A percentile compares a stretch with the other conserved stretches of the same genome.
These are phyloP conservation scores for Clitarchus hookeri DNA, from an alignment of 2,888 invertebrate genomes.

Conservation along the genomic window DNA sequence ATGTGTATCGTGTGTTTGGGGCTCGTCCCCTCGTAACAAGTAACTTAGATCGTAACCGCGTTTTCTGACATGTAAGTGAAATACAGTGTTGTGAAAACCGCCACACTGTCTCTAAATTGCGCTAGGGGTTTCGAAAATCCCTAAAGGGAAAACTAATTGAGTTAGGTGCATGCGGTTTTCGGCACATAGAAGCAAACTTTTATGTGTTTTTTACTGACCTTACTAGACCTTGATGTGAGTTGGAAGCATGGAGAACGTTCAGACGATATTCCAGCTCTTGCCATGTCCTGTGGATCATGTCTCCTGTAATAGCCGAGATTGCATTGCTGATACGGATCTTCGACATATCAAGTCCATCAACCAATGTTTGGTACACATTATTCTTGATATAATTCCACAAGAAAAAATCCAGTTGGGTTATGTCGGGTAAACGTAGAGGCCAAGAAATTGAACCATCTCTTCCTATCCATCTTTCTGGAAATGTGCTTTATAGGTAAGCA, in stretches of 20 bases:
- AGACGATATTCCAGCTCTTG: background rate
- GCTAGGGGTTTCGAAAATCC: background rate
- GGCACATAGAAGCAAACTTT: background rate
- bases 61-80: too few species aligned
- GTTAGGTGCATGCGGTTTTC: background rate
- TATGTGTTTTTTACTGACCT: background rate
- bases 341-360: background rate
- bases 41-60: too few species aligned
- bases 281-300: background rate
- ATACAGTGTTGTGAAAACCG: too few species aligned
- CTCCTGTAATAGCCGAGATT: background rate
- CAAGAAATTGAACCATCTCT: background rate
- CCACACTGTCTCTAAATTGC: background rate
- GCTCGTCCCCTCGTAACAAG: too few species aligned
- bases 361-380: background rate
- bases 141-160: background rate
- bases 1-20: too few species aligned
- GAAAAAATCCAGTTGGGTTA: background rate
- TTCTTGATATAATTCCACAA: background rate
- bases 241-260: background rate
- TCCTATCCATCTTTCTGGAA: background rate
- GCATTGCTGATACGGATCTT: background rate
- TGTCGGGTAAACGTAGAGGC: background rate
- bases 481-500: background rate
- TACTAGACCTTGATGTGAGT: background rate